phyloP scores from a whole-genome alignment of 30 jellyfish, hydroid and myxozoan species.

The Aurelia aurita region DNA sequence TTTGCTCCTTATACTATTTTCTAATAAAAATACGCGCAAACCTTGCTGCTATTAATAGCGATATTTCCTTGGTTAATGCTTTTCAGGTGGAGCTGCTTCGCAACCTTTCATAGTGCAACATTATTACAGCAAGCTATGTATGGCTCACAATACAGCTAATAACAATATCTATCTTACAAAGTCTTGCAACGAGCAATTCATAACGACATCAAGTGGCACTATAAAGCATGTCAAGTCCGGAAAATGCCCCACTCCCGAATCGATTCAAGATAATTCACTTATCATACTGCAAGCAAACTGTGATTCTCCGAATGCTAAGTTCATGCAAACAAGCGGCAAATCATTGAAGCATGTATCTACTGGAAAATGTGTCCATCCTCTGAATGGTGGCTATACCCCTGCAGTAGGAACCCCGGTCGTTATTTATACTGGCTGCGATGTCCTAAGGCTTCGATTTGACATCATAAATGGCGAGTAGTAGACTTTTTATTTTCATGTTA shows the following conservation, averaged over 20 bases:
- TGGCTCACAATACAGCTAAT: conserved; percentile 8
- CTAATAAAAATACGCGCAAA: not conserved
- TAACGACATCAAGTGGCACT: conserved; percentile 7
- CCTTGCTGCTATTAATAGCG: not conserved
- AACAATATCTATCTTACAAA: conserved; percentile 6
- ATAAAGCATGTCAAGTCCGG: conserved; percentile 8
- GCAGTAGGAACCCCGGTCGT: conserved; percentile 53
- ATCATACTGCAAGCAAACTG: conserved; percentile 28
- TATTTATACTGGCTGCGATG: conserved; percentile 61
- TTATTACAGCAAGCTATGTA: conserved; percentile 16
- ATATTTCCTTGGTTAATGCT: not conserved
- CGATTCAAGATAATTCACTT: not conserved
- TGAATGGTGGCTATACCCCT: conserved; percentile 35
- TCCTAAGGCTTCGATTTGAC: conserved; percentile 32
- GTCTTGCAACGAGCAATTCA: conserved; percentile 33
- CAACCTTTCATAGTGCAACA: conserved; percentile 3
- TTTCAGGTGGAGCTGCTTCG: not conserved
- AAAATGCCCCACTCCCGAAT: conserved; percentile 4
- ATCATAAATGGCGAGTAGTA: not conserved
- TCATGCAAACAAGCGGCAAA: not conserved
- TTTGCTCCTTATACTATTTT: not conserved
- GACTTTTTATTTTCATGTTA: no score
- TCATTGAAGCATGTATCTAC: conserved; percentile 44
- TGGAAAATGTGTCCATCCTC: conserved; percentile 62
- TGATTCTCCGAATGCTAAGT: conserved; percentile 23